These are phyloP conservation scores for Pyrgilauda ruficollis DNA, from an alignment of 2,113 vertebrate genomes.

Conservation along the genomic window DNA sequence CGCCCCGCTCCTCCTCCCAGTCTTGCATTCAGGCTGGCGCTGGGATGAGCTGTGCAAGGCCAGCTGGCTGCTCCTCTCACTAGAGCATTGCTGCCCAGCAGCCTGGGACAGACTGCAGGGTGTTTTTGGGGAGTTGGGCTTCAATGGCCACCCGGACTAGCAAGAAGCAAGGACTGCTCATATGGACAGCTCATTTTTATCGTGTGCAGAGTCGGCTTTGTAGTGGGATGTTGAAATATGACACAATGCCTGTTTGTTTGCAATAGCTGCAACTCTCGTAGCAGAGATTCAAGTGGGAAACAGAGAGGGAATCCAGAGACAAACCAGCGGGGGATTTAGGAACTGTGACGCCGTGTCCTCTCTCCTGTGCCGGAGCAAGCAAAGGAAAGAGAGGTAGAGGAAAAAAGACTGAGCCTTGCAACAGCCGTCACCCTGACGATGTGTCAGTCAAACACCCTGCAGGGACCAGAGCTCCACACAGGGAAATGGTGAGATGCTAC, in stretches of 20 bases:
- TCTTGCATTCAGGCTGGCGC: not conserved
- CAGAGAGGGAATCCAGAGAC: slow-evolving; percentile 54
- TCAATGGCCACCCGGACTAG: slow-evolving; percentile 47
- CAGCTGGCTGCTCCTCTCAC: not conserved
- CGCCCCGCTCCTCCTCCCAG: slow-evolving; percentile 25
- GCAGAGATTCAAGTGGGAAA: slow-evolving; percentile 44
- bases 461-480: slow-evolving; percentile 76
- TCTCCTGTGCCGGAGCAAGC: slow-evolving; percentile 54
- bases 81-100: not conserved
- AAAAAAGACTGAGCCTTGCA: slow-evolving; percentile 57
- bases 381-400: slow-evolving; percentile 68
- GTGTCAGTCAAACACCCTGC: slow-evolving; percentile 83
- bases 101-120: not conserved
- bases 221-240: slow-evolving; percentile 58
- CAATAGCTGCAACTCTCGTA: slow-evolving; percentile 61
- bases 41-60: not conserved
- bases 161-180: slow-evolving; percentile 6
- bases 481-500: slow-evolving; percentile 93
- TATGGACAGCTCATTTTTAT: slow-evolving; percentile 25
- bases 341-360: slow-evolving; percentile 62
- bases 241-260: slow-evolving; percentile 71
- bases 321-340: slow-evolving; percentile 50
- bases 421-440: slow-evolving; percentile 72
- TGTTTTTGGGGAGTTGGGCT: not conserved
- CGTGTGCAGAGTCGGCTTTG: slow-evolving; percentile 9